Conservation (phyloP, 35 echinoderm and acorn worm species). For the Ophioderma brevispina region DNA sequence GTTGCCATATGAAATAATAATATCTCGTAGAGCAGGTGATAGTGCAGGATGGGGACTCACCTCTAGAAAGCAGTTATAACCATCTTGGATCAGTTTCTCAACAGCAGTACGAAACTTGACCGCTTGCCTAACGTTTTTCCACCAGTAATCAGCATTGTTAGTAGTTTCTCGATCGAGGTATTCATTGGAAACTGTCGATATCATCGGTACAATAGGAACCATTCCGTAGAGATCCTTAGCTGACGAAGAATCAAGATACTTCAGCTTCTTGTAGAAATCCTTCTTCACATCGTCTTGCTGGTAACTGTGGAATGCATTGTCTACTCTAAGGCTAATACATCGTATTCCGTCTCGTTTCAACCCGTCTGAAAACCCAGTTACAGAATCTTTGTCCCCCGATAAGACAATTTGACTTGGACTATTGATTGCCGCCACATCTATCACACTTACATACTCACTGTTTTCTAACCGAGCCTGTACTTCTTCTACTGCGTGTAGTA, state of each 20-base stretch:
- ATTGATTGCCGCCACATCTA: slow-evolving; percentile 92
- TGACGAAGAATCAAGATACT: slow-evolving; percentile 55
- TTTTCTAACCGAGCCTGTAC: slow-evolving; percentile 75
- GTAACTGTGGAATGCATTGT: slow-evolving; percentile 96
- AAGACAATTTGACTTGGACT: slow-evolving; percentile 93
- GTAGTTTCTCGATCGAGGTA: slow-evolving; percentile 70
- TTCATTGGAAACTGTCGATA: slow-evolving; percentile 87
- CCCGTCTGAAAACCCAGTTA: slow-evolving; percentile 60
- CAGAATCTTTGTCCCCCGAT: slow-evolving; percentile 85
- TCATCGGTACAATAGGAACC: slow-evolving; percentile 77
- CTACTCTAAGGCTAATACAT: slow-evolving; percentile 80
- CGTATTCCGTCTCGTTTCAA: slow-evolving; percentile 72
- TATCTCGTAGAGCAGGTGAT: slow-evolving; percentile 77
- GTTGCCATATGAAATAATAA: slow-evolving; percentile 56
- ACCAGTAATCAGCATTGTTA: slow-evolving; percentile 85
- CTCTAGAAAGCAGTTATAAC: slow-evolving; percentile 89
- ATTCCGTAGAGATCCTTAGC: slow-evolving; percentile 33
- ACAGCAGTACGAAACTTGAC: slow-evolving; percentile 78
- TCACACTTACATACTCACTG: slow-evolving; percentile 81
- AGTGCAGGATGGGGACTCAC: slow-evolving; percentile 87
- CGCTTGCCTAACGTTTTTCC: slow-evolving; percentile 85
- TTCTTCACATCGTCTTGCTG: slow-evolving; percentile 89
- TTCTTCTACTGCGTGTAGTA: slow-evolving; percentile 84
- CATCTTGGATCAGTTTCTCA: slow-evolving; percentile 78
- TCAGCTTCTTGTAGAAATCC: slow-evolving; percentile 81